These are phyloP conservation scores for Ophiodon elongatus DNA, from an alignment of 2,113 vertebrate species.

Conservation along the genomic window DNA sequence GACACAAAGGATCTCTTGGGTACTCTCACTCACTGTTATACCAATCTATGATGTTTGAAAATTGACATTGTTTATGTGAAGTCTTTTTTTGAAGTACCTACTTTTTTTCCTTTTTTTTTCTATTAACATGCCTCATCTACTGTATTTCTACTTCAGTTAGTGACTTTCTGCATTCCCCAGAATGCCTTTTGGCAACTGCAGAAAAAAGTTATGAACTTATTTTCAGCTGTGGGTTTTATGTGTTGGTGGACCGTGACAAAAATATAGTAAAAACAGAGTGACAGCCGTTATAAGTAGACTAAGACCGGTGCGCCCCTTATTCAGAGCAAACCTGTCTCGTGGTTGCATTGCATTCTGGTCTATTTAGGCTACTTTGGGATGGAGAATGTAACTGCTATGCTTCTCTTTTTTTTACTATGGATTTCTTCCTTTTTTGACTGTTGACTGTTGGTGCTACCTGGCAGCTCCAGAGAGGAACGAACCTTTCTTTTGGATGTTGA, in stretches of 20 bases:
- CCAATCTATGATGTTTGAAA: not conserved
- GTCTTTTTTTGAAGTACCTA: constrained; percentile 17
- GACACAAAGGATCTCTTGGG: not conserved
- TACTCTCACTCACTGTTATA: not conserved
- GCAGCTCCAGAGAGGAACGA: constrained; percentile 38
- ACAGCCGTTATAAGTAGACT: not conserved
- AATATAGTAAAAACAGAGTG: not conserved
- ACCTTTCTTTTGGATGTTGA: constrained; percentile 10
- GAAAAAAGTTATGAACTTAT: constrained; percentile 17
- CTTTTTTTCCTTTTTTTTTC: constrained; percentile 20
- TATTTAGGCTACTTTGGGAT: not conserved
- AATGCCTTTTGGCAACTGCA: constrained; percentile 53
- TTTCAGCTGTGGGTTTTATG: constrained; percentile 9
- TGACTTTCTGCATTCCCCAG: constrained; percentile 33
- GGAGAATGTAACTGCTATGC: not conserved
- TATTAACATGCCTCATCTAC: not conserved
- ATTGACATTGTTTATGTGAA: not conserved
- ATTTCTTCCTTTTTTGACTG: constrained; percentile 33
- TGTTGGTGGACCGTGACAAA: not conserved
- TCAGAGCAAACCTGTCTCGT: not conserved
- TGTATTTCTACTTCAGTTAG: constrained; percentile 20
- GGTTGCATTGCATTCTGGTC: constrained; percentile 24
- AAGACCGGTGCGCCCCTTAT: not conserved
- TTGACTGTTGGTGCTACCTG: constrained; percentile 58
- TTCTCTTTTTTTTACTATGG: not conserved